Evolutionary conservation across 2,888 invertebrate species (phyloP), one percentile per base, ranked within the genome.

Genomic region (Phalangium opilio): DNA sequence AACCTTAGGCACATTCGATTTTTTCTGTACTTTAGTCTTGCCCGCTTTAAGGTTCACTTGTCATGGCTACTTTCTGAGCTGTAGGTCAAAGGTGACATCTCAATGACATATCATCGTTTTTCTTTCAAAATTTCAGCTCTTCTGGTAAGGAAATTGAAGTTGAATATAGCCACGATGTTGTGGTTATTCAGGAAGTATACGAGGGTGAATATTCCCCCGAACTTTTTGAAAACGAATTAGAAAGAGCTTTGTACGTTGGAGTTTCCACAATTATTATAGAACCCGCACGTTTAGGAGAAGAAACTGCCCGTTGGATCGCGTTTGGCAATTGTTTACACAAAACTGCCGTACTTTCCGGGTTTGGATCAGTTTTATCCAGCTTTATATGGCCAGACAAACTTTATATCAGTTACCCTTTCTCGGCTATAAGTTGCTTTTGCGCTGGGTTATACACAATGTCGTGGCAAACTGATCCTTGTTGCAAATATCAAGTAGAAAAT

Each of bases 381-480:
- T 64, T 81, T 55, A 66, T 82, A 48, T 86, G 84, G 81, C 74
- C 75, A 43, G 71, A 76, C 43, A 76, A 76, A 59, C 79, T 81
- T 12, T 71, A 80, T 50, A 72, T 81, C 43, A 83, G 80, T 64
- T 74, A 81, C 50, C 83, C 90, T 34, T 73, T 87, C 60, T 82
- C 85, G 55, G 74, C 81, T 41, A 70, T 81, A 41, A 86, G 89
- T 38, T 70, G 84, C 35, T 74, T 90, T 56, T 86, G 84, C 61
- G 81, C 89, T 52, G 84, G 86, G 49, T 75, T 91, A 55, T 93
- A 95, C 65, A 84, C 87, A 55, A 75, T 87, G 32, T 84, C 89
- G 7, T 95, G 93, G 93, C 89, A 90, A 68, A 85, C 83, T 71
- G 93, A 95, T 68, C 90, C 89, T 12, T 93, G 91, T 68, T 89